Percentiles rank a stretch among this genome's conserved stretches.
Conservation (phyloP, 2,113 vertebrate species). For the Ceyx margarethae region DNA sequence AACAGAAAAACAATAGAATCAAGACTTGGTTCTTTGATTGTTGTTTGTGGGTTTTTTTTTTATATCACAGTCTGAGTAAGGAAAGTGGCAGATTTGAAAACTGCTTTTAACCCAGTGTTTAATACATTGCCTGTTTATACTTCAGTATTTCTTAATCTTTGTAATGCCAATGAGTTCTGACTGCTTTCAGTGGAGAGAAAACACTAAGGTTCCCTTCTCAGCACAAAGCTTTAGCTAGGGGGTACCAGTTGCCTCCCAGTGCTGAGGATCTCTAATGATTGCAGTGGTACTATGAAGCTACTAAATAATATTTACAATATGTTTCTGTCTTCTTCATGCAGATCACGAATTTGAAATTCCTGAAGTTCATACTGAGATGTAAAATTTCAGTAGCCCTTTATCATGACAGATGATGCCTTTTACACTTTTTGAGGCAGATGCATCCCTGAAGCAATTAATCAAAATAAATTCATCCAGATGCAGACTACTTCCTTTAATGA, state of each 20-base stretch:
- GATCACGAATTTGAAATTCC: neutral
- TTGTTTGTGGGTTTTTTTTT: neutral
- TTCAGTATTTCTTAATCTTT: neutral
- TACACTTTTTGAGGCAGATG: neutral
- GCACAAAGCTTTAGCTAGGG: neutral
- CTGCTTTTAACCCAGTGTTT: neutral
- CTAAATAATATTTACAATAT: neutral
- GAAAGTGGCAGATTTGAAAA: neutral
- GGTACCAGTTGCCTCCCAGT: neutral
- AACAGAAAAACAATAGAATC: neutral
- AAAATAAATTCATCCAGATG: neutral
- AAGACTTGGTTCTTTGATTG: neutral
- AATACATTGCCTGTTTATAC: neutral
- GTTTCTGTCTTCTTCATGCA: neutral
- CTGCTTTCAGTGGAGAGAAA: neutral
- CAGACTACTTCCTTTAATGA: conserved; percentile 20
- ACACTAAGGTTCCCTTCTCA: neutral
- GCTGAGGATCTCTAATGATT: neutral
- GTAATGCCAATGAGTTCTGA: neutral
- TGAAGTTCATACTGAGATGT: neutral
- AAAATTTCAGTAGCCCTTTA: neutral
- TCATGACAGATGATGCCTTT: neutral
- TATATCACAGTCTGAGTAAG: neutral
- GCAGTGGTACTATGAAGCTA: neutral
- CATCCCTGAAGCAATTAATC: conserved; percentile 7